These are phyloP conservation scores for Eriocheir sinensis DNA, from an alignment of 1,140 invertebrate genomes.

Conservation along the genomic window DNA sequence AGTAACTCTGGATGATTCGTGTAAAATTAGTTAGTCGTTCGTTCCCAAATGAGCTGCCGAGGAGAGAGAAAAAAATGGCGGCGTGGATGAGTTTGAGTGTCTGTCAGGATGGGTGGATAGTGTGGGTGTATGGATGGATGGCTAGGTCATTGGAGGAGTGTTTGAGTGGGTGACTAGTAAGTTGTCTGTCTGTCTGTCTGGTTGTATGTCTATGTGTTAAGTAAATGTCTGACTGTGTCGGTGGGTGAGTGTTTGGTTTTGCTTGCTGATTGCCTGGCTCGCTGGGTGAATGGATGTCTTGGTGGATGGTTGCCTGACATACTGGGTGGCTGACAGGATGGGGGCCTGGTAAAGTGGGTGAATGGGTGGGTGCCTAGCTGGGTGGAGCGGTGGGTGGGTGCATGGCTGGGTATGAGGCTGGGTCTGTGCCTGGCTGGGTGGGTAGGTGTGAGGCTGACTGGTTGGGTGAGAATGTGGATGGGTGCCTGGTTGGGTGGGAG, in stretches of 20 bases:
- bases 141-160: constrained; percentile 18
- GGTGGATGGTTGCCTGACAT: too few relatives aligned
- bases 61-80: too few relatives aligned
- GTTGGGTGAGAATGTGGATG: not conserved
- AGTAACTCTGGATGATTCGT: not conserved
- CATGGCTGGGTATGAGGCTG: not conserved
- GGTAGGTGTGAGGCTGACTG: not conserved
- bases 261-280: too few relatives aligned
- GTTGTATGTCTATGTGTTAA: too few relatives aligned
- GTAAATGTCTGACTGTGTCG: too few relatives aligned
- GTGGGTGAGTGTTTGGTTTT: too few relatives aligned
- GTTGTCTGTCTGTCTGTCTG: too few relatives aligned
- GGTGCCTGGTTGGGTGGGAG: too few relatives aligned
- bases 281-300: too few relatives aligned
- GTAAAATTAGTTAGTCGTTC: too few relatives aligned
- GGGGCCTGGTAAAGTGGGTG: not conserved
- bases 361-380: constrained; percentile 30
- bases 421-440: not conserved
- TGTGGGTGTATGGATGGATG: not conserved
- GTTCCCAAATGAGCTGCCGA: too few relatives aligned
- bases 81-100: not conserved
- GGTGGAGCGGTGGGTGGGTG: constrained; percentile 12
- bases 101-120: not conserved
- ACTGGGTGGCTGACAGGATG: too few relatives aligned
- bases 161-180: not conserved